Evolutionary conservation across 2,113 vertebrate genomes (phyloP).

Genomic region (Potamarius usumacintae): DNA sequence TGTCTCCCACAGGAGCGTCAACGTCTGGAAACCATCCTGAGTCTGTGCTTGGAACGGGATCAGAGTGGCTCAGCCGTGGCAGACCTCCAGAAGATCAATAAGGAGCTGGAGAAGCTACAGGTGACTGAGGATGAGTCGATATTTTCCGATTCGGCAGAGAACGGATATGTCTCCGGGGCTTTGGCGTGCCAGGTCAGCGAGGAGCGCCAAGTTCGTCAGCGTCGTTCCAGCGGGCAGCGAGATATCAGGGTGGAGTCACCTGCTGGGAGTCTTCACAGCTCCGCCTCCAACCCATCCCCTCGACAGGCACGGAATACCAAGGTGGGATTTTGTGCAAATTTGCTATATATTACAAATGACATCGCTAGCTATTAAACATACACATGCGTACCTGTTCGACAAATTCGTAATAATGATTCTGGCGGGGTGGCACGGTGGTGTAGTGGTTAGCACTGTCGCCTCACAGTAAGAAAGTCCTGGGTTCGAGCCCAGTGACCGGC

Average conservation of each 20-base stretch:
- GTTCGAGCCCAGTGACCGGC: too few species aligned
- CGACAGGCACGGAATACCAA: conserved; percentile 61
- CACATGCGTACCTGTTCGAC: not conserved
- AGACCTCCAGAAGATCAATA: conserved; percentile 92
- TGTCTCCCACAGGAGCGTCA: conserved; percentile 81
- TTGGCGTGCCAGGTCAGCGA: conserved; percentile 70
- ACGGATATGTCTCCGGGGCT: conserved; percentile 58
- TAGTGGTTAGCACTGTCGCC: too few species aligned
- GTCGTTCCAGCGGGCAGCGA: conserved; percentile 61
- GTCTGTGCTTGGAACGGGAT: conserved; percentile 79
- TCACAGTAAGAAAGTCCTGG: too few species aligned
- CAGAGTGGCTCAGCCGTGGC: conserved; percentile 77
- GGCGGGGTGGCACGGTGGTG: too few species aligned
- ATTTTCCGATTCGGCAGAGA: conserved; percentile 78
- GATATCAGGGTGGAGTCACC: conserved; percentile 65
- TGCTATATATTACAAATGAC: too few species aligned
- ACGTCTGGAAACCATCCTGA: conserved; percentile 92
- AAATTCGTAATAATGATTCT: not conserved
- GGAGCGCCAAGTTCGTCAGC: conserved; percentile 72
- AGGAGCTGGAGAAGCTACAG: conserved; percentile 90
- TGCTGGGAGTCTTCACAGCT: conserved; percentile 59
- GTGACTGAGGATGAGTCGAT: conserved; percentile 84
- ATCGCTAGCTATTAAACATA: not conserved
- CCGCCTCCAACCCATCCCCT: conserved; percentile 66
- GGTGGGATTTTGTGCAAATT: conserved; percentile 53